Evolutionary conservation across 2,113 vertebrate genomes (phyloP).

Genomic region (Xiphorhynchus elegans): DNA sequence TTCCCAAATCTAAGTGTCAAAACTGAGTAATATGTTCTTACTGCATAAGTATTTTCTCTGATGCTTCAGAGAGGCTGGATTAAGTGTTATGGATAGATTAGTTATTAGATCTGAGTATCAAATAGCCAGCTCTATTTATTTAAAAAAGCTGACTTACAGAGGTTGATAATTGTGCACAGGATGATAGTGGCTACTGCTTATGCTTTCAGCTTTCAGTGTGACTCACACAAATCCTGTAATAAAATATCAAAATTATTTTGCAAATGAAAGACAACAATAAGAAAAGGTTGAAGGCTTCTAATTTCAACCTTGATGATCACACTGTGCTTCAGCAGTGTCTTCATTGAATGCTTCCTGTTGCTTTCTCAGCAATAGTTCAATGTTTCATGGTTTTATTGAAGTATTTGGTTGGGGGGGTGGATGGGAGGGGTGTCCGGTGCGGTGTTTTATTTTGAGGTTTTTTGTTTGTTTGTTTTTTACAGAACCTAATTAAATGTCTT

Average conservation of each 20-base stretch:
- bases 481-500: constrained; percentile 64
- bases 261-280: background rate
- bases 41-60: background rate
- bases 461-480: constrained; percentile 60
- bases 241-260: background rate
- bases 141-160: background rate
- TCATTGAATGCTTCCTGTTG: background rate
- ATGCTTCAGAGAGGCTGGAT: background rate
- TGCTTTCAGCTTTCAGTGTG: background rate
- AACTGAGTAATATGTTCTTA: background rate
- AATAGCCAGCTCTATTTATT: background rate
- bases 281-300: background rate
- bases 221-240: background rate
- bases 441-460: constrained; percentile 46
- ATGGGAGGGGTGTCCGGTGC: background rate
- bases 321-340: background rate
- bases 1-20: background rate
- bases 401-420: background rate
- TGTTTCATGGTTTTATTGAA: background rate
- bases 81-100: background rate
- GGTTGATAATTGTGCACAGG: background rate
- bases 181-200: background rate
- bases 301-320: background rate
- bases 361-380: background rate
- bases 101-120: background rate